A percentile compares a stretch with the other conserved stretches of the same genome.
Evolutionary conservation across 1,140 invertebrate genomes (phyloP).

Genomic region (Drosophila suzukii): DNA sequence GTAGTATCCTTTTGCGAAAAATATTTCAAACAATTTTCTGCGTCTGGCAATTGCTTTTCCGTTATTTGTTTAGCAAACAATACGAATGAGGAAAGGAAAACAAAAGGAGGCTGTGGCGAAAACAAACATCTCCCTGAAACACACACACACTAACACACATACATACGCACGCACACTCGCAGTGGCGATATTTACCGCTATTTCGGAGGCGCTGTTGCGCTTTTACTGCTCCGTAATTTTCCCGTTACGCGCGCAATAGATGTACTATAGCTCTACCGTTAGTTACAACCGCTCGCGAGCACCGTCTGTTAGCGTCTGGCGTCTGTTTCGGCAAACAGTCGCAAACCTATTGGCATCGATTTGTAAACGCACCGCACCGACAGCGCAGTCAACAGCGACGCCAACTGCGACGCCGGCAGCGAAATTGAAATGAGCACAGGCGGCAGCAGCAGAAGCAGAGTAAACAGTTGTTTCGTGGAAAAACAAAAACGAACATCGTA

Average conservation of each 20-base stretch:
- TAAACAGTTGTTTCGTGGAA: slow-evolving; percentile 83
- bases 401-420: slow-evolving; percentile 32
- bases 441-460: slow-evolving; percentile 48
- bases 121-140: slow-evolving; percentile 39
- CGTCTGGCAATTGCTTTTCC: not conserved
- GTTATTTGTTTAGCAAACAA: slow-evolving; percentile 69
- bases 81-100: not conserved
- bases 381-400: slow-evolving; percentile 23
- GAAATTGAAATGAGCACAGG: slow-evolving; percentile 74
- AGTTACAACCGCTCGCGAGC: slow-evolving; percentile 61
- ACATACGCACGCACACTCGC: slow-evolving; percentile 1
- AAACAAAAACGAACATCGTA: slow-evolving; percentile 82
- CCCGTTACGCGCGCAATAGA: slow-evolving; percentile 53
- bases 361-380: slow-evolving; percentile 72
- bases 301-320: slow-evolving; percentile 49
- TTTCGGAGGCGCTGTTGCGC: slow-evolving; percentile 56
- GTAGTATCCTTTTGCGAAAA: not conserved
- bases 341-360: slow-evolving; percentile 81
- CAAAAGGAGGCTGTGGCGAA: slow-evolving; percentile 33
- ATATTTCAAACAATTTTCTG: not conserved
- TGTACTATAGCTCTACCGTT: slow-evolving; percentile 39
- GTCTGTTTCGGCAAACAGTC: slow-evolving; percentile 79
- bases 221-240: slow-evolving; percentile 42
- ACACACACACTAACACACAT: slow-evolving; percentile 14
- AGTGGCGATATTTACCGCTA: slow-evolving; percentile 50